Evolutionary conservation across 2,797 vertebrate genomes (phyloP), one percentile per base, ranked within the genome.

Genomic region (Sebastes cheni): DNA sequence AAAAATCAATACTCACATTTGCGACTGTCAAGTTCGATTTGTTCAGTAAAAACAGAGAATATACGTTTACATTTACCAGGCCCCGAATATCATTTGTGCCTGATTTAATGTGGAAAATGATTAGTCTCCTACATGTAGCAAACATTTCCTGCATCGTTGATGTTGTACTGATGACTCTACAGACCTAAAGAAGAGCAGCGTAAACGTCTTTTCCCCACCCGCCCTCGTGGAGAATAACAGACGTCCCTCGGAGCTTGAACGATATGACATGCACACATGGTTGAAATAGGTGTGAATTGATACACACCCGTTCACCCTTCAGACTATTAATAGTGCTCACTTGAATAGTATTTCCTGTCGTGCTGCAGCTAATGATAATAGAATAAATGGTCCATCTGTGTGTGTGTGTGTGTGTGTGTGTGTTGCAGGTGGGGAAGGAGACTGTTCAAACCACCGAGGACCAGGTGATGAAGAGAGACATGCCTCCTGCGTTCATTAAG

Each of bases 401-500:
- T 91, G 64, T 42, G 64, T 67, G 39, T 68, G 27, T 27, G 27
- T 29, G 52, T 34, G 54, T 58, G 68, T 70, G 34, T 36, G 34
- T 36, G 34, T 36, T 80, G 34, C 91, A 99, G 98, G 98, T 99
- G 93, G 98, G 98, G 84, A 99, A 99, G 92, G 98, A 99, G 89
- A 99, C 99, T 0, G 98, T 99, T 85, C 98, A 99, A 93, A 99
- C 98, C 86, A 99, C 98, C 0, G 98, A 99, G 89, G 98, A 99
- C 93, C 98, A 99, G 94, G 95, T 99, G 92, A 97, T 99, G 97
- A 99, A 98, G 94, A 96, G 98, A 91, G 98, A 99, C 94, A 99
- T 99, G 98, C 98, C 98, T 70, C 97, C 98, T 71, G 98, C 98
- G 0, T 99, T 99, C 94, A 99, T 99, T 93, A 99, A 99, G 98